Evolutionary conservation across 1,140 invertebrate species (phyloP), one percentile per base, ranked within the genome.

Genomic region (Lycorma delicatula): DNA sequence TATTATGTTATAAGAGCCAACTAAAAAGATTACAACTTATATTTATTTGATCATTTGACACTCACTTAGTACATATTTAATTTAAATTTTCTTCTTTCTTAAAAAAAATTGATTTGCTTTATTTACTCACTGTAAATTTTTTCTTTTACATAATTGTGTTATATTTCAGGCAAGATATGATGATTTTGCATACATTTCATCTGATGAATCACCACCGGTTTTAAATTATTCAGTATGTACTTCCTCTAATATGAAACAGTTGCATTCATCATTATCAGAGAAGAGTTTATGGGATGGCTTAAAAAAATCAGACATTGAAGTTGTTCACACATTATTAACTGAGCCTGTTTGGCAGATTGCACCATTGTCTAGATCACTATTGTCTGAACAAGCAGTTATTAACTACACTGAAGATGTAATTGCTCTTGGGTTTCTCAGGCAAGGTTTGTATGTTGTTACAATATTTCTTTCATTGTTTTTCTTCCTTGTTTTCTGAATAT

Each of bases 191-290:
- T 90, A 81, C 63, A 82, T 84, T 0, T 87, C 87, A 66, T 79
- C 77, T 5, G 61, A 82, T 12, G 83, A 81, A 0, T 71, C 75
- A 3, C 63, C 77, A 23, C 82, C 87, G 0, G 78, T 85, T 59
- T 70, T 94, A 57, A 89, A 86, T 55, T 94, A 94, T 63, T 87
- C 89, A 29, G 85, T 94, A 31, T 94, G 91, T 64, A 86, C 85
- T 0, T 83, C 84, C 0, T 75, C 78, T 55, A 87, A 91, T 60
- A 87, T 91, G 77, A 85, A 82, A 18, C 79, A 76, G 16, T 68
- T 92, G 1, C 89, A 91, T 65, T 81, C 80, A 0, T 79, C 79
- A n/a, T 76, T 86, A 66, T 79, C 81, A 0, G 81, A 87, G 63
- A 85, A 88, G 54, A 82, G 81, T 5, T 71, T 90, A 2, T 91